phyloP scores from a whole-genome alignment of 2,888 invertebrate genomes.

The Limenitis camilla region DNA sequence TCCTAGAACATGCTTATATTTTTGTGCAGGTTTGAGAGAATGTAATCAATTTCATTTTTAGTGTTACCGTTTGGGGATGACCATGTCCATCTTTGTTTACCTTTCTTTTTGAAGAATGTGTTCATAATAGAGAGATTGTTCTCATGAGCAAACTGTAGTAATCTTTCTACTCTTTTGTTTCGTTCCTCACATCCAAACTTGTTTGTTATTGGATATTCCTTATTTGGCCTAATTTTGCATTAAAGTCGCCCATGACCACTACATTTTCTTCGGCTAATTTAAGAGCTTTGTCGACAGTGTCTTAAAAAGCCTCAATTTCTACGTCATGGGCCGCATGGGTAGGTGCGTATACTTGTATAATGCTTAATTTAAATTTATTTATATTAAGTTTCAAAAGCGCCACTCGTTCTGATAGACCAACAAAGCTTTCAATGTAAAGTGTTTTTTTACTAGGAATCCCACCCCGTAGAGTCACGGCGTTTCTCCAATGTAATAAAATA shows the following conservation, averaged over 20 bases:
- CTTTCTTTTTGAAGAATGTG: slow-evolving; percentile 16
- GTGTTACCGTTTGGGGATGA: slow-evolving; percentile 10
- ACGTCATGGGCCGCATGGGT: background rate
- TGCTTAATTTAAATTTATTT: slow-evolving; percentile 1
- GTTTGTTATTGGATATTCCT: slow-evolving; percentile 4
- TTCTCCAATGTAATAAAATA: no score
- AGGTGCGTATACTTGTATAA: slow-evolving; percentile 9
- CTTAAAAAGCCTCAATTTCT: slow-evolving; percentile 1
- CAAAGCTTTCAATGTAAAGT: slow-evolving; percentile 4
- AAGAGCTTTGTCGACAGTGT: slow-evolving; percentile 10
- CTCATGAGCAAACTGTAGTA: slow-evolving; percentile 22
- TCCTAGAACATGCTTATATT: no score
- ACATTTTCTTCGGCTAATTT: slow-evolving; percentile 4
- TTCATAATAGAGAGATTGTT: slow-evolving; percentile 23
- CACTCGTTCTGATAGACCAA: slow-evolving; percentile 12
- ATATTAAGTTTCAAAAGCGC: slow-evolving; percentile 16
- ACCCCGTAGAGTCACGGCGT: no score
- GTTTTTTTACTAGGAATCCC: slow-evolving; percentile 9
- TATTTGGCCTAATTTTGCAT: no score
- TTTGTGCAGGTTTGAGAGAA: no score
- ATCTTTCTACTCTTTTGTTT: slow-evolving; percentile 12
- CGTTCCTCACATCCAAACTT: slow-evolving; percentile 12
- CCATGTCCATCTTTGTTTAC: slow-evolving; percentile 19
- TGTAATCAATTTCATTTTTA: slow-evolving; percentile 18
- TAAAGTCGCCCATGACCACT: slow-evolving; percentile 5